A percentile compares a stretch with the other conserved stretches of the same genome.
phyloP scores from a whole-genome alignment of 2,797 vertebrate species.

The Ctenochaetus hawaiiensis region DNA sequence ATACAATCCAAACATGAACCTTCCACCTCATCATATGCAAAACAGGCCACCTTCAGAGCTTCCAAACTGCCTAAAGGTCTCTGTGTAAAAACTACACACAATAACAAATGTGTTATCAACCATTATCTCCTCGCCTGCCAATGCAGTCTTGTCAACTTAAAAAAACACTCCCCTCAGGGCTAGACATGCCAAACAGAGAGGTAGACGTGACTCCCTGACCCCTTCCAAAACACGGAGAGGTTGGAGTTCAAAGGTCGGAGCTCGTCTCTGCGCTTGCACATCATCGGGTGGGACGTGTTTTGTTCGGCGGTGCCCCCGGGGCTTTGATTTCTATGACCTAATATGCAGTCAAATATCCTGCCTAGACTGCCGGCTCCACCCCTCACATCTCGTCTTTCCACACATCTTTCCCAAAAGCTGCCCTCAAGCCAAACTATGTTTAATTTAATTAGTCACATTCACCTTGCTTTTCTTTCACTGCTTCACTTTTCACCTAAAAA shows the following conservation, averaged over 20 bases:
- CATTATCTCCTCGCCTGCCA: slow-evolving; percentile 49
- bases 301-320: slow-evolving; percentile 61
- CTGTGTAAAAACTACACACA: slow-evolving; percentile 37
- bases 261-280: slow-evolving; percentile 62
- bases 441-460: slow-evolving; percentile 70
- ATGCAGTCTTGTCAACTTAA: slow-evolving; percentile 43
- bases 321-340: slow-evolving; percentile 75
- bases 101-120: slow-evolving; percentile 51
- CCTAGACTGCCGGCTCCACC: slow-evolving; percentile 40
- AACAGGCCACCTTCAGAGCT: slow-evolving; percentile 49
- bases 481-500: slow-evolving; percentile 41
- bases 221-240: slow-evolving; percentile 55
- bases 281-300: slow-evolving; percentile 74
- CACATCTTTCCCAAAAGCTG: slow-evolving; percentile 30
- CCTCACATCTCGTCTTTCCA: slow-evolving; percentile 53
- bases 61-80: slow-evolving; percentile 36
- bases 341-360: slow-evolving; percentile 71
- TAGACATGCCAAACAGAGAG: slow-evolving; percentile 50
- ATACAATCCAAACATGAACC: slow-evolving; percentile 38
- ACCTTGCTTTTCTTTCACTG: slow-evolving; percentile 40
- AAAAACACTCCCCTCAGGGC: slow-evolving; percentile 60
- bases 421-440: slow-evolving; percentile 69
- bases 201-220: slow-evolving; percentile 60
- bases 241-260: slow-evolving; percentile 67
- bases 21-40: slow-evolving; percentile 39